phyloP scores from a whole-genome alignment of 2,888 invertebrate species.

The Gastrophysa polygoni region DNA sequence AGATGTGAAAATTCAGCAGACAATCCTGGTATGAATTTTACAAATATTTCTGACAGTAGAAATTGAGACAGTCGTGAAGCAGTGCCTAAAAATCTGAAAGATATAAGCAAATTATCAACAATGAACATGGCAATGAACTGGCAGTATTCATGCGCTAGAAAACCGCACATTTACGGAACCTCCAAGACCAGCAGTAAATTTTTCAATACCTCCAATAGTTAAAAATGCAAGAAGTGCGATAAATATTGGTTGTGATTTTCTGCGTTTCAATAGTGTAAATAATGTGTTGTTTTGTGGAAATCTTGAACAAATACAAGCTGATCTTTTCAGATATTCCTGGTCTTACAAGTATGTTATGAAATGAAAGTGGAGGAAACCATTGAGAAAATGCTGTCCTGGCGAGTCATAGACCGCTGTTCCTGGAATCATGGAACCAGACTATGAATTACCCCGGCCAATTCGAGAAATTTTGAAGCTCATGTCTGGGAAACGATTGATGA shows the following conservation, averaged over 20 bases:
- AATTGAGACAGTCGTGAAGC: no score
- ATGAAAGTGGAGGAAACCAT: neutral
- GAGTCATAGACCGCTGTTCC: neutral
- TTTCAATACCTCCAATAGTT: neutral
- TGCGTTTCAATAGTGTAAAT: neutral
- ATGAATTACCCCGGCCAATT: conserved; percentile 2
- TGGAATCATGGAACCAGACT: neutral
- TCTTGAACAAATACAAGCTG: neutral
- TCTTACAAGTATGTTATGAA: neutral
- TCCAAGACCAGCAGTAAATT: neutral
- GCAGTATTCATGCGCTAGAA: neutral
- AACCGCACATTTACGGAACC: neutral
- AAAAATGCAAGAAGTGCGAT: neutral
- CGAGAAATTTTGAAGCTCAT: conserved; percentile 2
- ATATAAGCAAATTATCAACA: neutral
- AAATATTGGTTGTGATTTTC: neutral
- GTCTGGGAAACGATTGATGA: conserved; percentile 1
- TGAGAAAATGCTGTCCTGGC: neutral
- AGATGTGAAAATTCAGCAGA: neutral
- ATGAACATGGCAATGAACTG: neutral
- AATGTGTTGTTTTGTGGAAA: neutral
- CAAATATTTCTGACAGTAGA: no score
- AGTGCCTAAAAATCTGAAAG: no score
- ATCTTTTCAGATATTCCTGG: neutral
- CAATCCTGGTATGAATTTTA: no score